Percentiles rank a stretch among this genome's conserved stretches.
Conservation (phyloP, 2,797 vertebrate species). For the Chaetophractus vellerosus region DNA sequence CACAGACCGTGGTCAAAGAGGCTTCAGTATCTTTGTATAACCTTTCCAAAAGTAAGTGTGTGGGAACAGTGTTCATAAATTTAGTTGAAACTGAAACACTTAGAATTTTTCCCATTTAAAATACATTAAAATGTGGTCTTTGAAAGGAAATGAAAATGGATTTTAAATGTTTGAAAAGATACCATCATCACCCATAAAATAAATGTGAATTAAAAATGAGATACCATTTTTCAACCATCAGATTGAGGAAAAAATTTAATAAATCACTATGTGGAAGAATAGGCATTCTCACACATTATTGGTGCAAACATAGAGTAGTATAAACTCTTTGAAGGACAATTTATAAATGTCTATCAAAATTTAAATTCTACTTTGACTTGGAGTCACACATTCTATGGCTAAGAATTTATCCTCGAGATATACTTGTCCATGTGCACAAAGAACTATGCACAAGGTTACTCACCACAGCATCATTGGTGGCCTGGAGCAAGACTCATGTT, state of each 20-base stretch:
- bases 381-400: constrained; percentile 18
- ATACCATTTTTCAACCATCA: constrained; percentile 61
- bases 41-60: constrained; percentile 81
- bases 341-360: constrained; percentile 70
- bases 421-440: neutral
- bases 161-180: constrained; percentile 80
- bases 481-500: neutral
- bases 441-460: neutral
- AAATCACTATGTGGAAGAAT: neutral
- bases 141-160: constrained; percentile 80
- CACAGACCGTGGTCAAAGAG: constrained; percentile 77
- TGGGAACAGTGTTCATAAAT: constrained; percentile 82
- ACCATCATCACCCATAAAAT: constrained; percentile 66
- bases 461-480: neutral
- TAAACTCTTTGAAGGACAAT: neutral
- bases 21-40: constrained; percentile 81
- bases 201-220: constrained; percentile 78
- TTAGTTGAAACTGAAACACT: constrained; percentile 77
- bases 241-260: neutral
- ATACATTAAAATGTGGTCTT: constrained; percentile 82
- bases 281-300: neutral
- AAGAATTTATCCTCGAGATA: constrained; percentile 48
- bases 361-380: constrained; percentile 65
- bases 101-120: constrained; percentile 71
- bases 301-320: neutral